Conservation (phyloP, 2,888 invertebrate species). For the Chirona hameri region DNA sequence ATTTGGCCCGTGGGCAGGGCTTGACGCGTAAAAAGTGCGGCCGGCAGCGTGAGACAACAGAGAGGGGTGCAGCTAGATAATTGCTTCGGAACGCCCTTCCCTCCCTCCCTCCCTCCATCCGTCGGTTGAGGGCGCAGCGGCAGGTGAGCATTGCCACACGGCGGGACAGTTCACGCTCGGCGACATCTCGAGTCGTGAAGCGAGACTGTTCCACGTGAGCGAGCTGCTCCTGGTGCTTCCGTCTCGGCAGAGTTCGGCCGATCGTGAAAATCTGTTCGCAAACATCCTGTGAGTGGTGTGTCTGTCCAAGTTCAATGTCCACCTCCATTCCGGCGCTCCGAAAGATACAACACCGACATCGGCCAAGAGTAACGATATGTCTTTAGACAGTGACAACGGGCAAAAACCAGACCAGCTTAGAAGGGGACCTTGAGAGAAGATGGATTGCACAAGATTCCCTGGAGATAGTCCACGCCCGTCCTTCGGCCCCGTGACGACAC, state of each 20-base stretch:
- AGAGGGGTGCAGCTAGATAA: not conserved
- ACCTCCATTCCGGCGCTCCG: not conserved
- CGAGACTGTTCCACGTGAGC: not conserved
- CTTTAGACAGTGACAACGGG: not conserved
- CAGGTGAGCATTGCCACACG: not conserved
- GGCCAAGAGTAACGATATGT: not conserved
- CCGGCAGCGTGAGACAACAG: not conserved
- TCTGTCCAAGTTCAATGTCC: not conserved
- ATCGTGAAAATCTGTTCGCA: not conserved
- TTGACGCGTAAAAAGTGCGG: not conserved
- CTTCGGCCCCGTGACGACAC: not conserved
- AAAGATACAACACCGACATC: not conserved
- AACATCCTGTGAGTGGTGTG: not conserved
- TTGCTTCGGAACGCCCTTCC: not conserved
- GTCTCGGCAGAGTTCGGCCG: not conserved
- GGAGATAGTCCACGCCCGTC: not conserved
- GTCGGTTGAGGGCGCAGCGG: not conserved
- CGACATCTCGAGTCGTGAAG: not conserved
- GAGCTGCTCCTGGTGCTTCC: not conserved
- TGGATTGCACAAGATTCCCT: not conserved
- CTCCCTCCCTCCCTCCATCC: not conserved
- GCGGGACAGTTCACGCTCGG: not conserved
- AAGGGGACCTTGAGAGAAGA: not conserved
- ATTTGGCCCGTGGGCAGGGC: not conserved
- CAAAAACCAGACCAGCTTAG: not conserved